A percentile compares a stretch with the other conserved stretches of the same genome.
phyloP scores from a whole-genome alignment of 2,113 vertebrate species.

The Balaeniceps rex region DNA sequence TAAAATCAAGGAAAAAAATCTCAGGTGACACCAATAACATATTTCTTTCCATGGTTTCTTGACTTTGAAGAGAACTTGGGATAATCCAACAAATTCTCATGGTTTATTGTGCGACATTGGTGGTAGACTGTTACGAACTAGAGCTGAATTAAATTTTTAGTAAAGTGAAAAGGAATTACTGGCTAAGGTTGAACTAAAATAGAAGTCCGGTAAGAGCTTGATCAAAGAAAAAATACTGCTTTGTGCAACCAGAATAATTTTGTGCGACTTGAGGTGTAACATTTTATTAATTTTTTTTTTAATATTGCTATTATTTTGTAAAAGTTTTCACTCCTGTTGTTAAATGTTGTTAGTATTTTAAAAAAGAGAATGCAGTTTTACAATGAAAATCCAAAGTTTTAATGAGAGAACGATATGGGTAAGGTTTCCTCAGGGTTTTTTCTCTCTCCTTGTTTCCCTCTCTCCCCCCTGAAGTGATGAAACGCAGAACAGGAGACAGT shows the following conservation, averaged over 20 bases:
- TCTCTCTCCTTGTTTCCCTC: neutral
- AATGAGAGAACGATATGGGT: neutral
- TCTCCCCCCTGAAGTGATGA: neutral
- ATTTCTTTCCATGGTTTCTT: neutral
- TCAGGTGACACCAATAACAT: neutral
- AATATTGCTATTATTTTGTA: neutral
- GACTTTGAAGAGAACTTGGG: neutral
- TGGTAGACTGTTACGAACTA: neutral
- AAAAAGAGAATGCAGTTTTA: neutral
- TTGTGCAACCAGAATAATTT: neutral
- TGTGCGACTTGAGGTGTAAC: neutral
- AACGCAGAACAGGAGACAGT: neutral
- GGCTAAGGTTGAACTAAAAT: neutral
- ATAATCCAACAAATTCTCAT: neutral
- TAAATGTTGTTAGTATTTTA: neutral
- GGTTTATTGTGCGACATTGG: neutral
- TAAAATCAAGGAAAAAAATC: neutral
- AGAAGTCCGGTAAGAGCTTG: neutral
- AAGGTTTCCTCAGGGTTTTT: neutral
- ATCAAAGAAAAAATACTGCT: neutral
- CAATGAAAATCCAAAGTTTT: neutral
- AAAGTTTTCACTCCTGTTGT: neutral
- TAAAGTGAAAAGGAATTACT: neutral
- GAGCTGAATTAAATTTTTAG: neutral
- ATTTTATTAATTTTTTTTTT: neutral